A percentile compares a stretch with the other conserved stretches of the same genome.
phyloP scores from a whole-genome alignment of 1,140 invertebrate genomes.

The Ylistrum balloti region DNA sequence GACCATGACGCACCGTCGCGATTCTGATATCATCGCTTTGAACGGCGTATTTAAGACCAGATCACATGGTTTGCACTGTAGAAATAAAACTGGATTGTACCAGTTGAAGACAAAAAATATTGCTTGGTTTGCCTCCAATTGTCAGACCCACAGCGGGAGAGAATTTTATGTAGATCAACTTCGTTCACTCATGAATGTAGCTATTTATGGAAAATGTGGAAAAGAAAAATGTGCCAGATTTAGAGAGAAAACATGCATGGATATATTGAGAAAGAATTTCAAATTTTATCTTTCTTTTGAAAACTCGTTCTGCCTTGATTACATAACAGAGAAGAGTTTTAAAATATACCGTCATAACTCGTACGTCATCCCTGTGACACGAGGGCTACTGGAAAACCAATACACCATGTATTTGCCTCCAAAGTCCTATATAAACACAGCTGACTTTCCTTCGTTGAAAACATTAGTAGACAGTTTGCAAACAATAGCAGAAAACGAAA shows the following conservation, averaged over 20 bases:
- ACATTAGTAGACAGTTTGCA: not conserved
- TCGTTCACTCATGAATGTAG: not conserved
- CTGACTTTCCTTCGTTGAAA: not conserved
- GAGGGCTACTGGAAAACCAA: not conserved
- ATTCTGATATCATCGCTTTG: not conserved
- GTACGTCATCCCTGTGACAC: not conserved
- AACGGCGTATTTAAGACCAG: not conserved
- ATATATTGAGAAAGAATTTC: not conserved
- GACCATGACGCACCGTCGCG: not conserved
- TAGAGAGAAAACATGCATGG: not conserved
- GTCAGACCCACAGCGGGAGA: not conserved
- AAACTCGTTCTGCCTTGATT: not conserved
- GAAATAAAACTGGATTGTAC: not conserved
- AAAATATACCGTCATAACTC: not conserved
- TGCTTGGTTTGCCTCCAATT: not conserved
- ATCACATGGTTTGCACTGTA: not conserved
- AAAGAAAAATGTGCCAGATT: not conserved
- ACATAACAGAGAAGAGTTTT: not conserved
- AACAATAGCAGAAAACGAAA: not conserved
- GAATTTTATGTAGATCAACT: not conserved
- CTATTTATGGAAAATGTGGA: not conserved
- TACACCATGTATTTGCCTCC: not conserved
- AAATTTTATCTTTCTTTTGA: slow-evolving; percentile 13
- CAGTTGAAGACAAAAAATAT: not conserved
- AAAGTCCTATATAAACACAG: not conserved